Evolutionary conservation across 2,113 vertebrate genomes (phyloP), one percentile per base, ranked within the genome.

Genomic region (Spermophilus dauricus): DNA sequence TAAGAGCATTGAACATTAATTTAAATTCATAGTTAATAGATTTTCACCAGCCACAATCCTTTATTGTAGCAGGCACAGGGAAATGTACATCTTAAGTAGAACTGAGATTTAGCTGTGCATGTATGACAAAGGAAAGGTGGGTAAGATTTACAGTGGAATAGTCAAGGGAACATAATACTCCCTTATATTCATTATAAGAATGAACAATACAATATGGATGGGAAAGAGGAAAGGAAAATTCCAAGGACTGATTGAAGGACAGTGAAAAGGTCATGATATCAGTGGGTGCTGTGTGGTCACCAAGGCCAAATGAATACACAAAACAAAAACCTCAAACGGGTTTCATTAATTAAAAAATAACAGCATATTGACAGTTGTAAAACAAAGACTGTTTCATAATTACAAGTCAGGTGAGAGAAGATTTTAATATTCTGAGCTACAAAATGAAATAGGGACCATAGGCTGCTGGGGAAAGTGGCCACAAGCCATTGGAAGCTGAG

Each of bases 401-500:
- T 48, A 69, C 45, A 7, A 70, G 32, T 4, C 6, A 70, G 13
- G 4, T 16, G 45, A 22, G 4, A 28, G 45, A 70, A 26, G 1
- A 45, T n/a, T 42, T 83, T 83, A 11, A 65, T 22, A 20, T 34
- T 39, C 5, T 6, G 1, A 48, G 10, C 28, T 37, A 34, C 10
- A 37, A 17, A 51, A 48, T 53, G 82, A 45, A 45, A 84, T 70
- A 32, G 22, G 48, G 12, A 32, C 1, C 1, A 16, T 48, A 22
- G 14, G 12, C 22, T 22, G 1, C 42, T 34, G 6, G 45, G 20
- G 22, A 11, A 20, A 63, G 13, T 22, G 24, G 20, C 2, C 22
- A 12, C 0, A 11, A 8, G 28, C 22, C 30, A 42, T 2, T 30
- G 2, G 28, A 9, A 2, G 0, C 2, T 13, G 5, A 34, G 11